Evolutionary conservation across 2,113 vertebrate genomes (phyloP).

Genomic region (Pollachius pollachius): DNA sequence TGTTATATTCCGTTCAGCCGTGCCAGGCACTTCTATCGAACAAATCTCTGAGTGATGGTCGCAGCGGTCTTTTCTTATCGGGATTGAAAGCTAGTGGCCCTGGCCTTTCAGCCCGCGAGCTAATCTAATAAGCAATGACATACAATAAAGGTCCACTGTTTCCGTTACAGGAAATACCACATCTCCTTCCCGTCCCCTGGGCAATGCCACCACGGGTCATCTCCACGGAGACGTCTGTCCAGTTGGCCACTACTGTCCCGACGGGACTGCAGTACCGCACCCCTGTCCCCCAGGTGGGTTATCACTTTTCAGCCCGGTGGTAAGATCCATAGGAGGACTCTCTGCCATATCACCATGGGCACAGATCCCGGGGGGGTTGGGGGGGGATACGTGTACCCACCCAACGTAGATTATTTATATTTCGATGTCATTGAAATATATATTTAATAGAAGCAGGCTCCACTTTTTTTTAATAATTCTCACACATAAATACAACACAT

Average conservation of each 20-base stretch:
- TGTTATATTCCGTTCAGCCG: too few relatives aligned
- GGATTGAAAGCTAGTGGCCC: slow-evolving; percentile 8
- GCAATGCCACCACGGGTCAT: slow-evolving; percentile 24
- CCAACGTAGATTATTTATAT: too few relatives aligned
- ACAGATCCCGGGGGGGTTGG: background rate
- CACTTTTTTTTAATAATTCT: too few relatives aligned
- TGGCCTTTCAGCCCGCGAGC: slow-evolving; percentile 34
- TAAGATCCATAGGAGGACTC: background rate
- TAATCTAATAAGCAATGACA: slow-evolving; percentile 43
- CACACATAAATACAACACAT: too few relatives aligned
- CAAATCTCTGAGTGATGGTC: slow-evolving; percentile 13
- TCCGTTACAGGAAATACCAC: slow-evolving; percentile 71
- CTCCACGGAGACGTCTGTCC: slow-evolving; percentile 75
- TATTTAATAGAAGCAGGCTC: too few relatives aligned
- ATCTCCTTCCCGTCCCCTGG: slow-evolving; percentile 20
- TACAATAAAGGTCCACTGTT: slow-evolving; percentile 48
- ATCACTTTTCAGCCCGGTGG: slow-evolving; percentile 20
- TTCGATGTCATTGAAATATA: too few relatives aligned
- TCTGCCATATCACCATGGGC: too few relatives aligned
- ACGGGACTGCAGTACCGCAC: slow-evolving; percentile 63
- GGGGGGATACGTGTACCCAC: too few relatives aligned
- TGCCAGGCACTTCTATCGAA: background rate
- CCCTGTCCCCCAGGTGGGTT: slow-evolving; percentile 74
- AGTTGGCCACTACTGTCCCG: slow-evolving; percentile 74
- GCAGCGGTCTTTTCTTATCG: slow-evolving; percentile 9